Conservation (phyloP, 2,888 invertebrate genomes). For the Prenolepis imparis region DNA sequence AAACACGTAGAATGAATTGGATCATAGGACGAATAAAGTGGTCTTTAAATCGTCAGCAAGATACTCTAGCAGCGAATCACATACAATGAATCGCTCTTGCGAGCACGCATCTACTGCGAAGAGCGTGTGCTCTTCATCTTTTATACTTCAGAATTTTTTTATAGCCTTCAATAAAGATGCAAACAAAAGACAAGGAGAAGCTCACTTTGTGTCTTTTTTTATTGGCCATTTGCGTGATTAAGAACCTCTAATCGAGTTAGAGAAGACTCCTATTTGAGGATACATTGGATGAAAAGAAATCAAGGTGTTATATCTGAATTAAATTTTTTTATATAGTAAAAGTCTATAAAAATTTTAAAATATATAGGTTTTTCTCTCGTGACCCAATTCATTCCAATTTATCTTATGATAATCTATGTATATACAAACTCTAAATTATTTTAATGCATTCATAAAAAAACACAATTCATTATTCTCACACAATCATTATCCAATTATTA, state of each 20-base stretch:
- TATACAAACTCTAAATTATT: not conserved
- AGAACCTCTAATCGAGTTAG: not conserved
- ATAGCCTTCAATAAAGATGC: slow-evolving; percentile 8
- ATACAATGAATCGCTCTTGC: slow-evolving; percentile 3
- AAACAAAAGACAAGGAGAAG: not conserved
- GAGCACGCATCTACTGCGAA: not conserved
- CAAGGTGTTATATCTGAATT: not conserved
- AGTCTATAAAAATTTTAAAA: not conserved
- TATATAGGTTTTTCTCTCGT: not conserved
- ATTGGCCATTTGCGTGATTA: not conserved
- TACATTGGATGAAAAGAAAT: slow-evolving; percentile 16
- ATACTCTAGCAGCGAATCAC: not conserved
- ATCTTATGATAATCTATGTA: not conserved
- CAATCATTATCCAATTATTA: slow-evolving; percentile 16
- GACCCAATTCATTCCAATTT: not conserved
- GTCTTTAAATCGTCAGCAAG: not conserved
- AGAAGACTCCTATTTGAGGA: not conserved
- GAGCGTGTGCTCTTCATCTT: not conserved
- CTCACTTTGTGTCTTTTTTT: not conserved
- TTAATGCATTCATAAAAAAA: slow-evolving; percentile 2
- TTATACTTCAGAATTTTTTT: slow-evolving; percentile 1
- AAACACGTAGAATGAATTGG: slow-evolving; percentile 7
- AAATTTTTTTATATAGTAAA: not conserved
- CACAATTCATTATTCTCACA: slow-evolving; percentile 3
- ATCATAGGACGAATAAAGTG: not conserved